Percentiles rank a stretch among this genome's conserved stretches.
Evolutionary conservation across 2,888 invertebrate genomes (phyloP).

Genomic region (Pristionchus arcanus): DNA sequence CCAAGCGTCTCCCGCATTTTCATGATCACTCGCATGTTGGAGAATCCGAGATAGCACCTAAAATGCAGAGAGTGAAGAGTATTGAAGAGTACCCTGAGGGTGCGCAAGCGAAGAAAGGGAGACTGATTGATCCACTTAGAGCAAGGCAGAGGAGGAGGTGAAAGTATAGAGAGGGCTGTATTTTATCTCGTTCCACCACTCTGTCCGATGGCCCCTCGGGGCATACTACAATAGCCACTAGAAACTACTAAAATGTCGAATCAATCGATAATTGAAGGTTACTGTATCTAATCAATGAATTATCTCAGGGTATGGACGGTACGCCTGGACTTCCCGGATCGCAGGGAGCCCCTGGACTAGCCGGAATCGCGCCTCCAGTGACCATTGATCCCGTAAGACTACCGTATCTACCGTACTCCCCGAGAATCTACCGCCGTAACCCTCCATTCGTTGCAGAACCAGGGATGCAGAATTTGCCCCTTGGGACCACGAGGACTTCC

Average conservation of each 20-base stretch:
- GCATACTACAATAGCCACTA: neutral
- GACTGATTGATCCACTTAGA: constrained; percentile 47
- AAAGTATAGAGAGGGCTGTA: constrained; percentile 43
- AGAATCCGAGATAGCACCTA: neutral
- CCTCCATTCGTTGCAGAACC: constrained; percentile 56
- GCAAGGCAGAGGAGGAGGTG: neutral
- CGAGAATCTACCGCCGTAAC: neutral
- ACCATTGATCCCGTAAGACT: constrained; percentile 68
- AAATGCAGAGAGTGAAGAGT: neutral
- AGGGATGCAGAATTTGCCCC: constrained; percentile 75
- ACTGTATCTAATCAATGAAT: neutral
- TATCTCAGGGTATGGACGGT: constrained; percentile 66
- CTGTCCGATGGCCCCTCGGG: neutral
- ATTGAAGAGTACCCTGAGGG: neutral
- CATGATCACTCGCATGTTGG: neutral
- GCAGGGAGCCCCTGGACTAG: constrained; percentile 72
- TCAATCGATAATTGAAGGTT: neutral
- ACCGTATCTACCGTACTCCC: neutral
- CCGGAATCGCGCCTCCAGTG: constrained; percentile 75
- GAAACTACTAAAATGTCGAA: neutral
- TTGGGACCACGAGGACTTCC: constrained; percentile 73
- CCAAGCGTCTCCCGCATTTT: neutral
- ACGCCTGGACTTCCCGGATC: constrained; percentile 67
- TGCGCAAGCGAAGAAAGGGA: neutral
- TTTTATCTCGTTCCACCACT: constrained; percentile 53